Conservation (phyloP, 2,113 vertebrate genomes). For the Empidonax alnorum region DNA sequence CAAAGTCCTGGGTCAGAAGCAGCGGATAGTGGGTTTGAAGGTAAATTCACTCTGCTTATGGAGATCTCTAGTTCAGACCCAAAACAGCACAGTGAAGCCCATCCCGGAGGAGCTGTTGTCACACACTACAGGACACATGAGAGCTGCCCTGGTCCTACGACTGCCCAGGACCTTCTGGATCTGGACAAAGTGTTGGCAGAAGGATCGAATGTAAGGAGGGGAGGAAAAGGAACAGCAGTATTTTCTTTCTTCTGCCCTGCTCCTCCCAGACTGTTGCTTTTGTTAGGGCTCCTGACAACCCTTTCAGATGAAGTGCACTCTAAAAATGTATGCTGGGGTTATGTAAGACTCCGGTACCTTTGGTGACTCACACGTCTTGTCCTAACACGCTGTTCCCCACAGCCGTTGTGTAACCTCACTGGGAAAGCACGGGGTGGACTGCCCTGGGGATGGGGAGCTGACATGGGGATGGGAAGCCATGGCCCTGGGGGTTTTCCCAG, state of each 20-base stretch:
- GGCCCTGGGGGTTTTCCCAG: background rate
- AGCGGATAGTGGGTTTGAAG: background rate
- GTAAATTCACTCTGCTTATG: background rate
- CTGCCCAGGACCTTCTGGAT: background rate
- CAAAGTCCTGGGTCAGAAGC: background rate
- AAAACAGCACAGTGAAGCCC: background rate
- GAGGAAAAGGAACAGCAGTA: background rate
- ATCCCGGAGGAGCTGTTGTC: background rate
- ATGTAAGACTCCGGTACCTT: slow-evolving; percentile 13
- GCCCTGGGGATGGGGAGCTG: background rate
- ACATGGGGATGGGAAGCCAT: background rate
- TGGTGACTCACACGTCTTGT: slow-evolving; percentile 51
- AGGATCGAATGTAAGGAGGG: background rate
- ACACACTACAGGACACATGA: background rate
- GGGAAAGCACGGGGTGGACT: background rate
- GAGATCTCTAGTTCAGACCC: background rate
- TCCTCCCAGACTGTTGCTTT: slow-evolving; percentile 7
- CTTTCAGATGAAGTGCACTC: slow-evolving; percentile 27
- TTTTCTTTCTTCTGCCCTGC: background rate
- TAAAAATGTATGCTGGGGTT: slow-evolving; percentile 22
- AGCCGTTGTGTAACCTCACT: background rate
- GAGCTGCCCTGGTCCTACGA: background rate
- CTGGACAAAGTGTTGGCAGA: background rate
- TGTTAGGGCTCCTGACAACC: slow-evolving; percentile 47
- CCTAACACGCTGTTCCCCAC: background rate